Evolutionary conservation across 2,888 invertebrate genomes (phyloP).

Genomic region (Alviniconcha strummeri): DNA sequence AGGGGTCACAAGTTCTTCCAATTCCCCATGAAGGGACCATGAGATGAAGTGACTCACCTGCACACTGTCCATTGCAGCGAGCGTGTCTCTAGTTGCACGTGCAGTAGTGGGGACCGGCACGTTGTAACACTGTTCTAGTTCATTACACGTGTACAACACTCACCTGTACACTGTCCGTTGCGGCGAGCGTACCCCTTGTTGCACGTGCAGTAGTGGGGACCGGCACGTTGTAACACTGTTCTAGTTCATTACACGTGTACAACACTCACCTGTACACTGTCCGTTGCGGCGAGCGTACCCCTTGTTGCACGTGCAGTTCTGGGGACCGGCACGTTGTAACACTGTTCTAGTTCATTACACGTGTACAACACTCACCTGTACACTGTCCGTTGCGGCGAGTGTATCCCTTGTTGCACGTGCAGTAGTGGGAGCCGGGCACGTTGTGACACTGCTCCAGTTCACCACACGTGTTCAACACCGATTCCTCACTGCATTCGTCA

Average conservation of each 20-base stretch:
- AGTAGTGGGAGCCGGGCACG: neutral
- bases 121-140: too few relatives aligned
- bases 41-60: neutral
- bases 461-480: neutral
- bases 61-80: too few relatives aligned
- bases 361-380: neutral
- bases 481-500: slow-evolving; percentile 28
- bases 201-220: too few relatives aligned
- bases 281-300: neutral
- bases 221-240: too few relatives aligned
- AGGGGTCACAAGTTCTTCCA: too few relatives aligned
- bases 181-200: too few relatives aligned
- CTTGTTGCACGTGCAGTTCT: neutral
- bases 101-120: too few relatives aligned
- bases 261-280: neutral
- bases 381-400: neutral
- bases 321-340: neutral
- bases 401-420: neutral
- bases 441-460: neutral
- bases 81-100: too few relatives aligned
- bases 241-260: too few relatives aligned
- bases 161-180: too few relatives aligned
- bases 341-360: neutral
- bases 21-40: too few relatives aligned
- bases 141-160: too few relatives aligned